Percentiles rank a stretch among this genome's conserved stretches.
Evolutionary conservation across 2,888 invertebrate genomes (phyloP).

Genomic region (Acrobasis consociella): DNA sequence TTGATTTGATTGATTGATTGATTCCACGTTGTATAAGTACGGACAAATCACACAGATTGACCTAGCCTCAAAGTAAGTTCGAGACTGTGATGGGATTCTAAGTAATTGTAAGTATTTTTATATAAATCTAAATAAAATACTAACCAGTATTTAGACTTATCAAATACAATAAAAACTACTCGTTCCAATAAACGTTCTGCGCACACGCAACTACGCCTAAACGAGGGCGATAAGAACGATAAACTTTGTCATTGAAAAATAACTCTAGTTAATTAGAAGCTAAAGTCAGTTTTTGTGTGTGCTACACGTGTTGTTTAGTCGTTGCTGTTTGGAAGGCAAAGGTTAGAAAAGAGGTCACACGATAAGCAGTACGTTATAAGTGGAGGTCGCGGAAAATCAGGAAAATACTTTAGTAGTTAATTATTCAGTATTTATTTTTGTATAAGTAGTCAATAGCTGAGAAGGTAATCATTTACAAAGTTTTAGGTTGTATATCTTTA

Average conservation of each 20-base stretch:
- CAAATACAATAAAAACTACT: conserved; percentile 26
- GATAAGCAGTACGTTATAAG: conserved; percentile 62
- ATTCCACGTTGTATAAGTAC: too few species aligned
- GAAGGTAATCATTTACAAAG: too few species aligned
- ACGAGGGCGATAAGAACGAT: conserved; percentile 10
- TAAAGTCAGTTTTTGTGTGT: conserved; percentile 37
- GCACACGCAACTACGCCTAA: conserved; percentile 4
- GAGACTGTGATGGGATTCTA: too few species aligned
- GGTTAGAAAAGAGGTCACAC: conserved; percentile 73
- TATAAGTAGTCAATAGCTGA: too few species aligned
- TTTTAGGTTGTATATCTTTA: too few species aligned
- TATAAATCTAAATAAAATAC: too few species aligned
- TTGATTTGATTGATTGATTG: too few species aligned
- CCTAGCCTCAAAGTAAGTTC: too few species aligned
- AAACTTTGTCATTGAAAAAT: conserved; percentile 30
- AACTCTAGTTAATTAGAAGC: neutral
- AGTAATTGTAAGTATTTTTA: too few species aligned
- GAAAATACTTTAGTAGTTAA: conserved; percentile 44
- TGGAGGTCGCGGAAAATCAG: conserved; percentile 69
- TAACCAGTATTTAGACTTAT: neutral
- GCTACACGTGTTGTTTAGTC: conserved; percentile 37
- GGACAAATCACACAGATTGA: too few species aligned
- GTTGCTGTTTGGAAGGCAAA: conserved; percentile 41
- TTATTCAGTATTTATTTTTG: neutral
- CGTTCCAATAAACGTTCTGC: neutral